Evolutionary conservation across 53 echinoderm and acorn worm species (phyloP), one percentile per base, ranked within the genome.

Genomic region (Hippasteria phrygiana): DNA sequence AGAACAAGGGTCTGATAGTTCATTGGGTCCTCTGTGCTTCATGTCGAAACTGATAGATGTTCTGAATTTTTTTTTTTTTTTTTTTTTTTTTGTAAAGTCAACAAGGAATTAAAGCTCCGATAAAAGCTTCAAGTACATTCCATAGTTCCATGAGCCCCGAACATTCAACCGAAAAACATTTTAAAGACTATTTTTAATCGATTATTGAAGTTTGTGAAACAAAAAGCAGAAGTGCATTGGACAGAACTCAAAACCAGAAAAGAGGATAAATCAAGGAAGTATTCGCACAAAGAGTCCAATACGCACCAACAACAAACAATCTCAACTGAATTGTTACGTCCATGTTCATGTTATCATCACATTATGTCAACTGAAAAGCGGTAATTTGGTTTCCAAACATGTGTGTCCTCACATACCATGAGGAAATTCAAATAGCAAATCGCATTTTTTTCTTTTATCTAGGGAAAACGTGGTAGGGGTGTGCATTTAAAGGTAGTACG

Each of bases 191-290:
- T 24, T 16, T 16, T 59, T 59, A 1, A 59, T 14, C 51, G 33
- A 31, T 50, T 76, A 17, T 39, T 59, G 55, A 34, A 78, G 55
- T 78, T 78, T 78, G 56, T 78, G 78, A 78, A 78, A 78, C 78
- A 59, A 55, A 59, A 78, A 55, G 56, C 6, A 34, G 51, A 24
- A 18, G 38, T 17, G 18, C 11, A 33, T 66, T 64, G 59, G 20
- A 37, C 24, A 16, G 32, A 76, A 56, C 26, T 62, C 38, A 78
- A 78, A 59, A 78, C 59, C 20, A 78, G 17, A 55, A 59, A 78
- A 76, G 33, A 39, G 43, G 67, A 26, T 34, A 78, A 78, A 78
- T 78, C 78, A 78, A 78, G 78, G 78, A 78, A 76, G 51, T 76
- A 29, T 27, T 46, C 16, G 74, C 7, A 51, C 3, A 43, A 35